A percentile compares a stretch with the other conserved stretches of the same genome.
These are phyloP conservation scores for Aegithalos caudatus DNA, from an alignment of 2,113 vertebrate genomes.

Conservation along the genomic window DNA sequence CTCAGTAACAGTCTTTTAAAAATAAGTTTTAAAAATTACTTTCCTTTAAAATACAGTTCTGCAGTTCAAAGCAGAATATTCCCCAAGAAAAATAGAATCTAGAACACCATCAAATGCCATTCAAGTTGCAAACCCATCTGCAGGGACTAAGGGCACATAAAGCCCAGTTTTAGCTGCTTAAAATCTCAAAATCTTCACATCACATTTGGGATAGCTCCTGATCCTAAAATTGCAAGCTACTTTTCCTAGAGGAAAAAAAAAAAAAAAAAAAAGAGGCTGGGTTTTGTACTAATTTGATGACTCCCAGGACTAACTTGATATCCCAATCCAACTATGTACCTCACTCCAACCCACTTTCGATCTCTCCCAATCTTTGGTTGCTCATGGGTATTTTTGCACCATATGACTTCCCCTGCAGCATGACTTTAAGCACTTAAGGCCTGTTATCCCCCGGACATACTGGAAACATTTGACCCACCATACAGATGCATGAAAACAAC, in stretches of 20 bases:
- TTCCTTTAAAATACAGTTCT: not conserved
- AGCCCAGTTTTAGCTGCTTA: not conserved
- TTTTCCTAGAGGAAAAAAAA: not conserved
- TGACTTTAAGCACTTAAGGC: not conserved
- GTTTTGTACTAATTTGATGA: not conserved
- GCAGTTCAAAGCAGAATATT: not conserved
- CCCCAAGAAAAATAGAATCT: not conserved
- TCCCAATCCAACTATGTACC: fast-evolving
- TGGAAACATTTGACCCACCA: not conserved
- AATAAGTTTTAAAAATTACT: not conserved
- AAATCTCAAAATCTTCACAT: not conserved
- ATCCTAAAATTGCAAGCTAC: not conserved
- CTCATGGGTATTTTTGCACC: not conserved
- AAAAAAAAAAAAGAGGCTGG: not conserved
- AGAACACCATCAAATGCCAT: not conserved
- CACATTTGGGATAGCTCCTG: fast-evolving
- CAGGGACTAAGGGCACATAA: not conserved
- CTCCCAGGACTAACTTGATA: not conserved
- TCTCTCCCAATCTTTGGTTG: not conserved
- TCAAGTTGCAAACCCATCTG: not conserved
- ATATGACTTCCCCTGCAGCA: not conserved
- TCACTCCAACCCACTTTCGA: not conserved
- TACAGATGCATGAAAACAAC: not conserved
- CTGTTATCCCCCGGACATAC: not conserved
- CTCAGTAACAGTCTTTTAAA: not conserved